Base-by-base conservation (phyloP, 2,888 invertebrate genomes). In the Drosophila anomalata region DNA sequence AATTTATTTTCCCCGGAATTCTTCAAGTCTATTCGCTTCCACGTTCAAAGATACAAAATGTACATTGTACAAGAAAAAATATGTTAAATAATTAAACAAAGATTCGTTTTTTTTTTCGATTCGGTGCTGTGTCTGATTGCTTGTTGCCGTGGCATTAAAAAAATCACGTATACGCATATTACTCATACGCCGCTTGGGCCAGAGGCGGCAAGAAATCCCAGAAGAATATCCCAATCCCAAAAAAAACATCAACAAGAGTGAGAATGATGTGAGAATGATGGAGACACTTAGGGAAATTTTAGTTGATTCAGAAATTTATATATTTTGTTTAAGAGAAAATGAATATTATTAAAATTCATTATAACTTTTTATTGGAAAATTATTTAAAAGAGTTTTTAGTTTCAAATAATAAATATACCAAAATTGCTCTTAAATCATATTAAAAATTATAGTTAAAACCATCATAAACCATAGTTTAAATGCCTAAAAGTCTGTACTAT, bases 11-110 rank as follows among this genome's bases (percentile, higher is more conserved):
- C 24, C 12, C 47, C 7, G 11, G 59, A 81, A 85, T 78, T 81
- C 73, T 72, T 81, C 53, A 85, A 78, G 85, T 81, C 75, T 63
- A 84, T 84, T 80, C 87, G 53, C 72, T 83, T 61, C 65, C 65
- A 66, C 53, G 54, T 39, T 67, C 62, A 65, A 70, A 67, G 48
- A 67, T 62, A 46, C 61, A 57, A 20, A 67, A 22, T 31, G 33
- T 42, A 41, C 36, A 60, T 11, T 29, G 26, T 14, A 14, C 41
- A 20, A 8, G 17, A 9, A 42, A 17, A 53, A 52, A 48, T 52
- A 74, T 53, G 58, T 48, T 55, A 46, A 36, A 47, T 44, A 51
- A 54, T 73, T 65, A 47, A 48, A 70, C 60, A 58, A 67, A 66
- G 68, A 76, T 67, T 63, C 60, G 44, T 69, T 14, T 41, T 14